Evolutionary conservation across 2,888 invertebrate species (phyloP).

Genomic region (Ophion obscuratus): DNA sequence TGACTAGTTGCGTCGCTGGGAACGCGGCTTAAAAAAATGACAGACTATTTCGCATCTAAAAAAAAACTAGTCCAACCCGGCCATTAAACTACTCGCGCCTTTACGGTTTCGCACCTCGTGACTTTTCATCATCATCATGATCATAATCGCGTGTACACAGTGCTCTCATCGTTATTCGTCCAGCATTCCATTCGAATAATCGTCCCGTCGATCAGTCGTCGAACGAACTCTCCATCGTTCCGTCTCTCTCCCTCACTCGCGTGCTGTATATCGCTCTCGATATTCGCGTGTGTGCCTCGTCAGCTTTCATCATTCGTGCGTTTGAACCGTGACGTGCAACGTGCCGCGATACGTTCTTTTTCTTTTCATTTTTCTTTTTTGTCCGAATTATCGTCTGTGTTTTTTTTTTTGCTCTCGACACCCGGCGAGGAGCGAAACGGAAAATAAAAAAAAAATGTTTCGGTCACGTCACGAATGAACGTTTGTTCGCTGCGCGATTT

Average conservation of each 20-base stretch:
- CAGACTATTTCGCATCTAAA: constrained; percentile 13
- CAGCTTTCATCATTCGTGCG: background rate
- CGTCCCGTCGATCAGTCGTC: constrained; percentile 39
- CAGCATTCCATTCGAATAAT: constrained; percentile 5
- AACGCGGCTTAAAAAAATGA: constrained; percentile 12
- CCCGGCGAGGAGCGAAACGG: background rate
- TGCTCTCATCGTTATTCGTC: constrained; percentile 29
- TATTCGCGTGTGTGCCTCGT: background rate
- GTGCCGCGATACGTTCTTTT: no score
- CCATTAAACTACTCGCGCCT: constrained; percentile 49
- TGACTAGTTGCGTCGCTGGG: no score
- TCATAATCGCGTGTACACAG: constrained; percentile 1
- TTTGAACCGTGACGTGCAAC: background rate
- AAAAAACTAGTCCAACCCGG: constrained; percentile 1
- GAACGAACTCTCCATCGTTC: constrained; percentile 1
- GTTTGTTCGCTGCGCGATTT: constrained; percentile 32
- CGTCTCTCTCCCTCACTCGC: background rate
- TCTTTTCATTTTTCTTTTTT: background rate
- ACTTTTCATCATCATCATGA: constrained; percentile 42
- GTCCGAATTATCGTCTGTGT: background rate
- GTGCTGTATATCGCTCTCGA: background rate
- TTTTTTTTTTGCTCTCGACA: no score
- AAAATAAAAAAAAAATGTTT: background rate
- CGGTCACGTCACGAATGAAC: constrained; percentile 28
- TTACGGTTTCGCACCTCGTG: constrained; percentile 62